A percentile compares a stretch with the other conserved stretches of the same genome.
Conservation (phyloP, 2,113 vertebrate species). For the Syngnathoides biaculeatus region DNA sequence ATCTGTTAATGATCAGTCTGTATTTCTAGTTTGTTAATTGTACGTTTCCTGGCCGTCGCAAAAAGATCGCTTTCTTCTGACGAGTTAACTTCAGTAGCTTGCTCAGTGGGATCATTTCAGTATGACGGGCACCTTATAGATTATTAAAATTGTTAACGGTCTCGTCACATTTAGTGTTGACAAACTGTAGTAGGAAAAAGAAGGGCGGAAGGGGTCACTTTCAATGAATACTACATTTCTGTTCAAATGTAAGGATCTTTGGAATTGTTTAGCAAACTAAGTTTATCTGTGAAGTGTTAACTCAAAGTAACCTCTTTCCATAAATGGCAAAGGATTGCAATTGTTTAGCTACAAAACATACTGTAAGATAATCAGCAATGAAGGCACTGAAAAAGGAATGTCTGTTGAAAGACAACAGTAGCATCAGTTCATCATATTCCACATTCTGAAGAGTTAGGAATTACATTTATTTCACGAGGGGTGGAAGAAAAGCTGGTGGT, state of each 20-base stretch:
- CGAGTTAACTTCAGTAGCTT: neutral
- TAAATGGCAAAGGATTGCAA: neutral
- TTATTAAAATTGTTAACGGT: neutral
- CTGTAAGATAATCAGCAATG: conserved; percentile 35
- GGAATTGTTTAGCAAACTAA: conserved; percentile 1
- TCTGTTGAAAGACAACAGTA: neutral
- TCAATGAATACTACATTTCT: neutral
- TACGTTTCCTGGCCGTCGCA: no score
- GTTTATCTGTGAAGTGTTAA: neutral
- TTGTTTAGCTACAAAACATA: conserved; percentile 26
- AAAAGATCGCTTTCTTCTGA: neutral
- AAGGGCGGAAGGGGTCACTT: neutral
- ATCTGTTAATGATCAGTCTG: neutral
- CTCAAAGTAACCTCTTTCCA: conserved; percentile 16
- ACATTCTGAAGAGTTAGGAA: conserved; percentile 24
- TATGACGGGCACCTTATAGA: neutral
- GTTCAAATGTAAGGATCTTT: neutral
- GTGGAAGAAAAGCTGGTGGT: conserved; percentile 44
- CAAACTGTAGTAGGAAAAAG: neutral
- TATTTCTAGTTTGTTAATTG: no score
- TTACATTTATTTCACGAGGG: conserved; percentile 36
- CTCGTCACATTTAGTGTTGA: neutral
- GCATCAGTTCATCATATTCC: conserved; percentile 14
- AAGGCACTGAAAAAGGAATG: conserved; percentile 60
- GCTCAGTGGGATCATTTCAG: neutral